Conservation (phyloP, 2,888 invertebrate species). For the Andrena dorsata region DNA sequence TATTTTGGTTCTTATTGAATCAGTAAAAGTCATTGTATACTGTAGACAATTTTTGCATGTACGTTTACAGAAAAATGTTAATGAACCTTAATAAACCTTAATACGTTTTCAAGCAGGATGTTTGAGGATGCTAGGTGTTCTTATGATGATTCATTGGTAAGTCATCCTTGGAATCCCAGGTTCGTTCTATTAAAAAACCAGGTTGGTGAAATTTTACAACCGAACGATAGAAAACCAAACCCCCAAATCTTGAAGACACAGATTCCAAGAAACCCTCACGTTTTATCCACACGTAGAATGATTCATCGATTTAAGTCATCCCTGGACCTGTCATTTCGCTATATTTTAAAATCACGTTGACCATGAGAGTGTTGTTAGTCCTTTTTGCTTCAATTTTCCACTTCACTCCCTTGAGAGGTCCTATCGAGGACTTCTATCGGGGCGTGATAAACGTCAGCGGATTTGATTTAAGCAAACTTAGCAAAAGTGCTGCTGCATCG, state of each 20-base stretch:
- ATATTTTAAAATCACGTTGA: background rate
- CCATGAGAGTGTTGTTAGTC: background rate
- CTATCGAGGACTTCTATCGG: background rate
- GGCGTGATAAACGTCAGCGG: slow-evolving; percentile 12
- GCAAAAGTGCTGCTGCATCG: slow-evolving; percentile 7
- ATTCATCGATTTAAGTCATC: slow-evolving; percentile 3
- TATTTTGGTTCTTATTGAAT: too few species aligned
- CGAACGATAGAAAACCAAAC: background rate
- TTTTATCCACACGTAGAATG: background rate
- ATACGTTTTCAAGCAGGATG: too few species aligned
- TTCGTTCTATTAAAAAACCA: background rate
- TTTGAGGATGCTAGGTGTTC: too few species aligned
- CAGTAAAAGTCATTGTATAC: too few species aligned
- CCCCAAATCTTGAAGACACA: background rate
- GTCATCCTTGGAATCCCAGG: too few species aligned
- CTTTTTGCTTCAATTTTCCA: background rate
- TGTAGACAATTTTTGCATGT: too few species aligned
- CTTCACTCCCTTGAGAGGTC: background rate
- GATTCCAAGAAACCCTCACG: background rate
- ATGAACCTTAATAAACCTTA: too few species aligned
- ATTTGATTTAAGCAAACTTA: slow-evolving; percentile 43
- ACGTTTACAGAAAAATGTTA: too few species aligned
- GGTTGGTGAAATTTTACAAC: background rate
- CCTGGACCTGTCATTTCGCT: background rate
- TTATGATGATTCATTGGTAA: too few species aligned